Conservation (phyloP, 1,140 invertebrate genomes). For the Cotesia vestalis region DNA sequence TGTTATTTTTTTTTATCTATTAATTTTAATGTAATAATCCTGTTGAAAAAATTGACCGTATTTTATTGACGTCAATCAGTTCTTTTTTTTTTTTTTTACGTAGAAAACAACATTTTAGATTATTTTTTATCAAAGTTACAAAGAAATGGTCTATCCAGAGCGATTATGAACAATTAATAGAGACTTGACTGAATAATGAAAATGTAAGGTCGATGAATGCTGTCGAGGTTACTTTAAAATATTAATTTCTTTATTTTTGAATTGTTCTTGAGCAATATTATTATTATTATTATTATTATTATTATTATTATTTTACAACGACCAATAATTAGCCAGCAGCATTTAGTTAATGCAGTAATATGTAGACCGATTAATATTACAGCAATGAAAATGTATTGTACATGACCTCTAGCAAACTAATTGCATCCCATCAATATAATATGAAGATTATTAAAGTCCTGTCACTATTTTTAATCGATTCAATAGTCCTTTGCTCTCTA, state of each 20-base stretch:
- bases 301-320: neutral
- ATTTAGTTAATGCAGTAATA: neutral
- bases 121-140: too few relatives aligned
- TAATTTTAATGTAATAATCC: too few relatives aligned
- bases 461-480: constrained; percentile 6
- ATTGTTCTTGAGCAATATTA: neutral
- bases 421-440: neutral
- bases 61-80: too few relatives aligned
- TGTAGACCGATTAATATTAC: neutral
- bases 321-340: constrained; percentile 1
- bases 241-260: neutral
- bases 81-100: too few relatives aligned
- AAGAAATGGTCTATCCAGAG: too few relatives aligned
- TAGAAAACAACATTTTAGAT: too few relatives aligned
- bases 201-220: too few relatives aligned
- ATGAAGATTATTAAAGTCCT: neutral
- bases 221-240: neutral
- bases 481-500: neutral
- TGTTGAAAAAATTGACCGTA: too few relatives aligned
- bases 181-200: too few relatives aligned
- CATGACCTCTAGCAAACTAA: constrained; percentile 3
- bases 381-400: constrained; percentile 8
- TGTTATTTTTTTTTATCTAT: too few relatives aligned
- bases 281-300: neutral
- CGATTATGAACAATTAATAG: too few relatives aligned